These are phyloP conservation scores for Brachionus koreanus DNA, from an alignment of 1,140 invertebrate genomes.

Conservation along the genomic window DNA sequence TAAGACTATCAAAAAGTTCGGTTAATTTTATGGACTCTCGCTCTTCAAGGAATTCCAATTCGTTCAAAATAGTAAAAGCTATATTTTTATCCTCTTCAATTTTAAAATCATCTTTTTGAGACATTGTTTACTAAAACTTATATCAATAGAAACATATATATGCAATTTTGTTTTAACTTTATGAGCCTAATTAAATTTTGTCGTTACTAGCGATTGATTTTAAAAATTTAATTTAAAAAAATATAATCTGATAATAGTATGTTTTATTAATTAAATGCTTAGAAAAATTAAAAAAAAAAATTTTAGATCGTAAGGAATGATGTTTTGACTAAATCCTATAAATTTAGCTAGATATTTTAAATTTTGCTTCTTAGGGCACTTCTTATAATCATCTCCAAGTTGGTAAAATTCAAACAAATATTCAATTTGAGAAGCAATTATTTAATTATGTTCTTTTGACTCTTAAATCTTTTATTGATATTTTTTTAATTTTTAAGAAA, in stretches of 20 bases:
- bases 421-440: too few relatives aligned
- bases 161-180: not conserved
- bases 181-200: not conserved
- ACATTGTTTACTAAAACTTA: not conserved
- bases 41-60: constrained; percentile 27
- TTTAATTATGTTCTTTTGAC: too few relatives aligned
- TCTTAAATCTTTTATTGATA: too few relatives aligned
- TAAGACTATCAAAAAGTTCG: constrained; percentile 1
- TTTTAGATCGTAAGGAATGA: not conserved
- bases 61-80: constrained; percentile 19
- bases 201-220: not conserved
- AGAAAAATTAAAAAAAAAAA: not conserved
- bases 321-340: too few relatives aligned
- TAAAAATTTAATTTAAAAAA: not conserved
- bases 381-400: too few relatives aligned
- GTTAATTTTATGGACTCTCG: not conserved
- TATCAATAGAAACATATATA: not conserved
- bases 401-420: too few relatives aligned
- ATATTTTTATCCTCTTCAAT: constrained; percentile 2
- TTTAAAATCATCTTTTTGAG: not conserved
- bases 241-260: not conserved
- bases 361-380: too few relatives aligned
- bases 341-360: too few relatives aligned
- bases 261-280: not conserved
- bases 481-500: too few relatives aligned